These are phyloP conservation scores for Plecotus auritus DNA, from an alignment of 2,113 vertebrate species.

Conservation along the genomic window DNA sequence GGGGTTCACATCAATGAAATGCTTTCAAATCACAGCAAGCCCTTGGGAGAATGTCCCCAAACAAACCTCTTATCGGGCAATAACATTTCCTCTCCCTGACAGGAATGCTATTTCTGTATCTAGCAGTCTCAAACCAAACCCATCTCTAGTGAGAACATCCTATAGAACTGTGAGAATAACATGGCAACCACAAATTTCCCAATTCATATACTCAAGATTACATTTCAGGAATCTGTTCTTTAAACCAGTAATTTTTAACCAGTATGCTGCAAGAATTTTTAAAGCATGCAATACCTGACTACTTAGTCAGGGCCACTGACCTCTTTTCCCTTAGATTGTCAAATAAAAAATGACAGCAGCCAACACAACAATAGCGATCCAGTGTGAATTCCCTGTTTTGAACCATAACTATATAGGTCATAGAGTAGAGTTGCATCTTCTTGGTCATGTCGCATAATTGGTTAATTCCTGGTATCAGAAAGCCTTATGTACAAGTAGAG, in stretches of 20 bases:
- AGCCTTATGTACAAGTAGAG: background rate
- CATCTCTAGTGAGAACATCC: conserved; percentile 8
- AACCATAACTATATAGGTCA: background rate
- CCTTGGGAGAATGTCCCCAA: background rate
- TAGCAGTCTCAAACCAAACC: background rate
- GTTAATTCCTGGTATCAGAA: background rate
- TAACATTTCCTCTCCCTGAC: background rate
- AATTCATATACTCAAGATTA: background rate
- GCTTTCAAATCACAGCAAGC: conserved; percentile 3
- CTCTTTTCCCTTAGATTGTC: background rate
- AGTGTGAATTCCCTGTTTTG: background rate
- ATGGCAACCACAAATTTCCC: background rate
- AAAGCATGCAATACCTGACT: background rate
- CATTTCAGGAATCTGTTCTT: background rate
- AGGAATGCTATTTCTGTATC: conserved; percentile 15
- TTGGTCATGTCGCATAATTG: background rate
- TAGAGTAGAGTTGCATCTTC: background rate
- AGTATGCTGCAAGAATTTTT: background rate
- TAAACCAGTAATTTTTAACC: background rate
- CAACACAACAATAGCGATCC: background rate
- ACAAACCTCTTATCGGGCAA: conserved; percentile 28
- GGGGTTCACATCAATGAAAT: background rate
- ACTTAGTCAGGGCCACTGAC: background rate
- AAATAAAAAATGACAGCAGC: background rate
- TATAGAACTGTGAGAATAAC: background rate